Conservation (phyloP, 2,113 vertebrate species). For the Equus quagga region DNA sequence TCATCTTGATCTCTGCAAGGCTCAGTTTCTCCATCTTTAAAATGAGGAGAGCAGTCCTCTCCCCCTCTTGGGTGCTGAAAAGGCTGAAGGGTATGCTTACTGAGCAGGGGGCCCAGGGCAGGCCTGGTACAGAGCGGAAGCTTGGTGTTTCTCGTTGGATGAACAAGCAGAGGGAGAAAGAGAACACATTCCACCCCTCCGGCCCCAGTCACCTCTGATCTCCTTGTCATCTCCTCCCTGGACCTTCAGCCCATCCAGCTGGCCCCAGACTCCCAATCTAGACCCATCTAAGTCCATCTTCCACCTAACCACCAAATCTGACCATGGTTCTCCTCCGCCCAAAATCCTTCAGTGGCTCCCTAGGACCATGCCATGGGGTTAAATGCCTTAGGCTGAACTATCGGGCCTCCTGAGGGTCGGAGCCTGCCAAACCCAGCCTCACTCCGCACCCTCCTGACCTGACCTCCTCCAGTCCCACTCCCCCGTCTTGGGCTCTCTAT, state of each 20-base stretch:
- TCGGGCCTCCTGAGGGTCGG: neutral
- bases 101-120: neutral
- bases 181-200: neutral
- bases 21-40: neutral
- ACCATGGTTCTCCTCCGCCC: neutral
- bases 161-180: neutral
- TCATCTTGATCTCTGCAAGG: neutral
- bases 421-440: neutral
- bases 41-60: fast-evolving
- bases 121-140: neutral
- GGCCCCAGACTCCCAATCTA: neutral
- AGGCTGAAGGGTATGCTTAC: no score
- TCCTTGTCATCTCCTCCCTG: neutral
- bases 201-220: no score
- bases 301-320: neutral
- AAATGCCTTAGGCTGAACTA: neutral
- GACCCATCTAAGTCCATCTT: neutral
- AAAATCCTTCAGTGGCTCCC: neutral
- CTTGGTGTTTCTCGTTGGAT: neutral
- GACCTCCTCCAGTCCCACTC: neutral
- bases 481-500: no score
- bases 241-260: neutral
- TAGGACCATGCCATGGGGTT: neutral
- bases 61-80: neutral
- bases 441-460: neutral